Conservation (phyloP, 2,113 vertebrate species). For the Lanius ludovicianus region DNA sequence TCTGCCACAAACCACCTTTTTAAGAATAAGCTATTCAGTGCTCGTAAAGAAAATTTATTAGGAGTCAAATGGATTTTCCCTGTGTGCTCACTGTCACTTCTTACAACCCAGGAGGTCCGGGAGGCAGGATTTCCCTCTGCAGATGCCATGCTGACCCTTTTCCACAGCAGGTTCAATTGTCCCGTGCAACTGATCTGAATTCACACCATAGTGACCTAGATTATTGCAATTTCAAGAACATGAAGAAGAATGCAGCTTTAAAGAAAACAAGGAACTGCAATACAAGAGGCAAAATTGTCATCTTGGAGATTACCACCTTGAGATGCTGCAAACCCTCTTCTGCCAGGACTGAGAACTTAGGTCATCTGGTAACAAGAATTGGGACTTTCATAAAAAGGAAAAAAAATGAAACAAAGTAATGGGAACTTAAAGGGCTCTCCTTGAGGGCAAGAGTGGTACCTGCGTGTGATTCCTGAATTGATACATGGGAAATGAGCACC, state of each 20-base stretch:
- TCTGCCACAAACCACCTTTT: background rate
- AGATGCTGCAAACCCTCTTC: background rate
- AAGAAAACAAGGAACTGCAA: background rate
- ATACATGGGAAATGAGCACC: background rate
- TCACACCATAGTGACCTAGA: background rate
- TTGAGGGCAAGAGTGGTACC: background rate
- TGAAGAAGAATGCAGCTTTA: background rate
- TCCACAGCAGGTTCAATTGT: background rate
- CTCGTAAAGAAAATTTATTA: background rate
- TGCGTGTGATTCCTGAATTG: background rate
- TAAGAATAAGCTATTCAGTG: background rate
- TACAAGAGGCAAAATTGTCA: background rate
- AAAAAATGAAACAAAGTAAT: background rate
- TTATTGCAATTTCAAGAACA: background rate
- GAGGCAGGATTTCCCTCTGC: background rate
- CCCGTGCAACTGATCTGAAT: background rate
- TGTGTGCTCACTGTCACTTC: background rate
- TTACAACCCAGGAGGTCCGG: background rate
- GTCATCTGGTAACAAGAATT: background rate
- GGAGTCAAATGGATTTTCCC: background rate
- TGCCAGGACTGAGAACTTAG: background rate
- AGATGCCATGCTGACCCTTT: background rate
- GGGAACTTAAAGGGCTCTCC: background rate
- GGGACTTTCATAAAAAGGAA: background rate
- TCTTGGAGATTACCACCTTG: background rate